These are phyloP conservation scores for Sebastes trivittatus DNA, from an alignment of 2,797 vertebrate species.

Conservation along the genomic window DNA sequence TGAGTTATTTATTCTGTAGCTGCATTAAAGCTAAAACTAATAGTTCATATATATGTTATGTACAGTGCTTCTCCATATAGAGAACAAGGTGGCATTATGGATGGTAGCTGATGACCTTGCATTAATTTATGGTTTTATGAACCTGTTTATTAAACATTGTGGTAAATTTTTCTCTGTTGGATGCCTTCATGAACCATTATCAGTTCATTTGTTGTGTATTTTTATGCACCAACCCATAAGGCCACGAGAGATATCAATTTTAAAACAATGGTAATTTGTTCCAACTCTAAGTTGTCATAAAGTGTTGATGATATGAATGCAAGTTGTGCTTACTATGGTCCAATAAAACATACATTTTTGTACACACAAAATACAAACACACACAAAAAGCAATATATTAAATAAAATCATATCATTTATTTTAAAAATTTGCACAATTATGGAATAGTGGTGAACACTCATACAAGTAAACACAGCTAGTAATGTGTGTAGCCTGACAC, in stretches of 20 bases:
- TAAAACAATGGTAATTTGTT: background rate
- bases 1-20: background rate
- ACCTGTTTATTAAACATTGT: background rate
- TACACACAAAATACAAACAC: constrained; percentile 15
- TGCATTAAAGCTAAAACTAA: background rate
- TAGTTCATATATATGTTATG: background rate
- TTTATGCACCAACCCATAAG: background rate
- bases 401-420: constrained; percentile 85
- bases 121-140: background rate
- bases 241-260: no score
- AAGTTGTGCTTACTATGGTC: background rate
- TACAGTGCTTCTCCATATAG: background rate
- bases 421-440: constrained; percentile 86
- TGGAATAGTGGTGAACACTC: constrained; percentile 77
- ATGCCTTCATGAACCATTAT: background rate
- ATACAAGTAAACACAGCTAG: constrained; percentile 70
- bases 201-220: background rate
- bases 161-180: background rate
- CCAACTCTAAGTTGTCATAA: background rate
- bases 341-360: background rate
- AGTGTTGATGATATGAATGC: background rate
- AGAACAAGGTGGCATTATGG: background rate
- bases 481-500: constrained; percentile 73
- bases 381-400: constrained; percentile 46
- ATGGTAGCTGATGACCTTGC: background rate